A percentile compares a stretch with the other conserved stretches of the same genome.
Evolutionary conservation across 2,797 vertebrate genomes (phyloP).

Genomic region (Peromyscus aztecus): DNA sequence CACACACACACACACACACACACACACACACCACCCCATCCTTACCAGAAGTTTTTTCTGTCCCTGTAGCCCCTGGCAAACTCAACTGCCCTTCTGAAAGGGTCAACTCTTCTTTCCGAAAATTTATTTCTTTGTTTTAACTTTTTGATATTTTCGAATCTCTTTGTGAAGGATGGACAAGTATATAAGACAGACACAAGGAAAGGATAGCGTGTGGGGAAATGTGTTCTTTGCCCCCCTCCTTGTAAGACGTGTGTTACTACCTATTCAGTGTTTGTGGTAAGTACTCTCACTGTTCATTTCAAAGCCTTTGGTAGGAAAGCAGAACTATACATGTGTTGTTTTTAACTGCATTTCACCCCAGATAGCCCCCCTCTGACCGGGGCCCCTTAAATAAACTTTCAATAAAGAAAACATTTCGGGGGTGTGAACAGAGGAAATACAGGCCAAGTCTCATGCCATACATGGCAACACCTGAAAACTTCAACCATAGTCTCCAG

Average conservation of each 20-base stretch:
- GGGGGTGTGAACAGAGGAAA: background rate
- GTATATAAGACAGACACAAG: fast-evolving
- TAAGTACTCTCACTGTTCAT: fast-evolving
- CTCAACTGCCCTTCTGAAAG: fast-evolving
- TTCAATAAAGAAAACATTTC: background rate
- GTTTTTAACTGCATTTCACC: background rate
- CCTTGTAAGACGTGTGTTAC: fast-evolving
- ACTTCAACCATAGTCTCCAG: background rate
- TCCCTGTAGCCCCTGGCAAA: fast-evolving
- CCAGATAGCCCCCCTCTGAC: fast-evolving
- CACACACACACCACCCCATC: background rate
- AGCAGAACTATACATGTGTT: too few relatives aligned
- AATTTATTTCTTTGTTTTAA: background rate
- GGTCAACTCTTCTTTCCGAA: background rate
- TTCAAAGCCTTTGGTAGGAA: background rate
- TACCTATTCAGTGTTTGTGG: background rate
- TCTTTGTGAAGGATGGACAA: background rate
- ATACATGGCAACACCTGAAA: background rate
- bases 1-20: too few relatives aligned
- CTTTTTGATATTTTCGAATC: background rate
- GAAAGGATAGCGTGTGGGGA: background rate
- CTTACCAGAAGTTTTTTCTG: fast-evolving
- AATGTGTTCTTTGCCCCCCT: background rate
- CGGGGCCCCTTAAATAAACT: background rate
- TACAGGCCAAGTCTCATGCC: fast-evolving